Conservation (phyloP, 2,888 invertebrate genomes). For the Heteromurus nitidus region DNA sequence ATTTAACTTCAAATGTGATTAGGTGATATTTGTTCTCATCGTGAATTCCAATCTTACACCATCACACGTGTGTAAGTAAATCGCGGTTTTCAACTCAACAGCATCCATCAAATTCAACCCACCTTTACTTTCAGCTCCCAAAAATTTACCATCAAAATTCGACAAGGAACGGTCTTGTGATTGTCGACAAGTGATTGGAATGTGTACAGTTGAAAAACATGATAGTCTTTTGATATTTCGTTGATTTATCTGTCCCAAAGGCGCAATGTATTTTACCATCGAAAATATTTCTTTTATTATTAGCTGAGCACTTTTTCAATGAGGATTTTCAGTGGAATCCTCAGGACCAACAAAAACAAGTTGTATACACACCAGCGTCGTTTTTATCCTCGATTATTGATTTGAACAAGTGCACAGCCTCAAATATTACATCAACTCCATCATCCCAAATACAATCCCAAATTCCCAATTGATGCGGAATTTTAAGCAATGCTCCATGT, state of each 20-base stretch:
- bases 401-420: conserved; percentile 15
- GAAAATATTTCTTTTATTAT: background rate
- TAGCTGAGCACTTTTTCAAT: background rate
- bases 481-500: background rate
- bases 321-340: background rate
- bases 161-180: too few relatives aligned
- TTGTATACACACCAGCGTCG: background rate
- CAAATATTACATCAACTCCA: background rate
- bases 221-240: background rate
- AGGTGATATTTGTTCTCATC: too few relatives aligned
- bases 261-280: background rate
- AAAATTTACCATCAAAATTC: too few relatives aligned
- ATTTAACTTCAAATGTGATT: too few relatives aligned
- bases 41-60: too few relatives aligned
- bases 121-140: too few relatives aligned
- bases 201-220: background rate
- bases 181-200: too few relatives aligned
- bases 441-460: background rate
- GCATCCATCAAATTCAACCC: too few relatives aligned
- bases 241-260: background rate
- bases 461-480: background rate
- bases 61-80: too few relatives aligned
- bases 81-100: too few relatives aligned
- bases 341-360: too few relatives aligned
- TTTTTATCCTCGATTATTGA: conserved; percentile 22